Base-by-base conservation (phyloP, 2,113 vertebrate species). In the Bothrops jararaca region DNA sequence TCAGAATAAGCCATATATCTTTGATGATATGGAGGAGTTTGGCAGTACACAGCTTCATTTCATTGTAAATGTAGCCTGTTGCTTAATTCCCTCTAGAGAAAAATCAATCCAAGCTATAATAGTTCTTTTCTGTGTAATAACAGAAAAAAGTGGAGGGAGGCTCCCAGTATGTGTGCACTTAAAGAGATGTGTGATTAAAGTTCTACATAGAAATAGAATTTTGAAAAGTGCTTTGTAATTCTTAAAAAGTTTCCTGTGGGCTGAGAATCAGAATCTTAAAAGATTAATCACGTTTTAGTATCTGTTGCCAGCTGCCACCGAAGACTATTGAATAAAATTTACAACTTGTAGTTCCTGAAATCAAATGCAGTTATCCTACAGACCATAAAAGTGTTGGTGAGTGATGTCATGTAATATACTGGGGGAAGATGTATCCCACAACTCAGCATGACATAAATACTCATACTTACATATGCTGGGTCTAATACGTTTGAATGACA, bases 391-490 rank as follows among this genome's bases (percentile, higher is more conserved):
- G 18, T 80, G 74, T 9, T 20, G 74, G 34, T 80, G 18, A 39
- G 74, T 80, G 74, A 80, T 93, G 94, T 95, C 95, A 92, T 92
- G 92, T 94, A 95, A 87, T 94, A 95, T 92, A 93, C 94, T 93
- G 92, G 93, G 94, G 93, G 93, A 95, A 94, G 96, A 96, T 92
- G 94, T 95, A 94, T 96, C 94, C 74, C 34, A 80, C 74, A 80
- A 80, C 34, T 42, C 90, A 95, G 93, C 95, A 90, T 95, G 94
- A 96, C 86, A 57, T 52, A 94, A 96, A 93, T 87, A 95, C n/a
- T 80, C 7, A 96, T 94, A 88, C 95, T 95, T 94, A 95, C 92
- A 95, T 92, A 93, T 96, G 95, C 94, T 95, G 95, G 69, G 10
- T 91, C 24, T 91, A 58, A 86, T 23, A n/a, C 24, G 10, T 42